Evolutionary conservation across 2,888 invertebrate species (phyloP).

Genomic region (Phortica okadai): DNA sequence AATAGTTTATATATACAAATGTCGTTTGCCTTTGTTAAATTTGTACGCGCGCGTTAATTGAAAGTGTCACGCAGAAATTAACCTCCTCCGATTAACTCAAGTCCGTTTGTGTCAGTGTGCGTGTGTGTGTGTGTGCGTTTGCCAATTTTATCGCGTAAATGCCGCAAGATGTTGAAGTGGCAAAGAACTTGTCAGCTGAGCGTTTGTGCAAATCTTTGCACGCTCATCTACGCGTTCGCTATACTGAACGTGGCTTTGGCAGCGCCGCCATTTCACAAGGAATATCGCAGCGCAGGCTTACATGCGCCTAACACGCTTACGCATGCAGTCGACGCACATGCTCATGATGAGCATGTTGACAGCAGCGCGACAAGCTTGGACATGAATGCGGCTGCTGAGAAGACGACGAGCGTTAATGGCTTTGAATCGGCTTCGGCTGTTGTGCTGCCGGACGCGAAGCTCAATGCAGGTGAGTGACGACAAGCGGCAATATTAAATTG

Average conservation of each 20-base stretch:
- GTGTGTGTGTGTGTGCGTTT: constrained; percentile 35
- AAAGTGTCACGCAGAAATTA: constrained; percentile 49
- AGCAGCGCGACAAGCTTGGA: background rate
- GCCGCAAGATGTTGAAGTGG: constrained; percentile 49
- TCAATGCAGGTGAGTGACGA: constrained; percentile 60
- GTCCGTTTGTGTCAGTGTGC: constrained; percentile 42
- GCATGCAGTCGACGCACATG: constrained; percentile 59
- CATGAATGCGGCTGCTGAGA: constrained; percentile 1
- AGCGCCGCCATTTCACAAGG: constrained; percentile 63
- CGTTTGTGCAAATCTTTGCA: constrained; percentile 51
- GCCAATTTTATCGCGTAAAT: constrained; percentile 37
- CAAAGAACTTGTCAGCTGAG: constrained; percentile 43
- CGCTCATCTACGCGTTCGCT: constrained; percentile 38
- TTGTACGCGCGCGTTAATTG: constrained; percentile 53
- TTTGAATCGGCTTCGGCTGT: constrained; percentile 62
- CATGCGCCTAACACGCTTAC: constrained; percentile 68
- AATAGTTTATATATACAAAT: background rate
- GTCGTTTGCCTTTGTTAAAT: constrained; percentile 1
- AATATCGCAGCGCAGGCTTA: constrained; percentile 56
- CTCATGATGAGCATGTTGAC: constrained; percentile 59
- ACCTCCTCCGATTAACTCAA: background rate
- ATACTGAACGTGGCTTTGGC: constrained; percentile 49
- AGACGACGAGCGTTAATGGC: constrained; percentile 39
- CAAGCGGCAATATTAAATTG: background rate
- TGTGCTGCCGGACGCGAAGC: constrained; percentile 57